Evolutionary conservation across 2,888 invertebrate species (phyloP), one percentile per base, ranked within the genome.

Genomic region (Axea sp.): DNA sequence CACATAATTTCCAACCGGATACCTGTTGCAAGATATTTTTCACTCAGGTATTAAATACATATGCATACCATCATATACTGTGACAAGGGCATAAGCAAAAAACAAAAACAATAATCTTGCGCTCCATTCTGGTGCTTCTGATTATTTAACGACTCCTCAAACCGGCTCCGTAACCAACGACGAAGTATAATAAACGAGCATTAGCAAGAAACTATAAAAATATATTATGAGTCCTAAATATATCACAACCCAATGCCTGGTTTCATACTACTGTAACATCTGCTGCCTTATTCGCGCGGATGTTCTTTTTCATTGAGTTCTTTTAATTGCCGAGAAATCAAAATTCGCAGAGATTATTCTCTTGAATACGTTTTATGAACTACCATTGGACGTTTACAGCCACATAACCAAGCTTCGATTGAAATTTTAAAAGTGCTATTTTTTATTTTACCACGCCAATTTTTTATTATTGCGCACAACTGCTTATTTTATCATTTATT

Each of bases 171-270:
- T 62, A 69, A 55, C 64, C 62, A 39, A 65, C 69, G 73, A 74
- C 68, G 64, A 59, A 68, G 60, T 75, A 77, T 78, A 78, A 77
- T 78, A 78, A 78, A 77, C 77, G 75, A 53, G 76, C 73, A 69
- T 78, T 76, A 78, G 75, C 75, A 53, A 57, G 77, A 76, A 78
- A 72, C 78, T 78, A 77, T 77, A 77, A 78, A 77, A 78, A 77
- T 78, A 76, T 73, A 73, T 75, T 74, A 78, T 24, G 76, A 57
- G 53, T 72, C 73, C 75, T 62, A 75, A 77, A 76, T 74, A 69
- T 74, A 74, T 74, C 68, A 68, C 75, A 65, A 59, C 31, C 39
- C 49, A 35, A 76, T 60, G 67, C 15, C 67, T 67, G 65, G 45
- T 69, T 71, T 65, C 59, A 33, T 43, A 65, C 67, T 55, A 15